Evolutionary conservation across 1,140 invertebrate genomes (phyloP).

Genomic region (Drosophila orosa): DNA sequence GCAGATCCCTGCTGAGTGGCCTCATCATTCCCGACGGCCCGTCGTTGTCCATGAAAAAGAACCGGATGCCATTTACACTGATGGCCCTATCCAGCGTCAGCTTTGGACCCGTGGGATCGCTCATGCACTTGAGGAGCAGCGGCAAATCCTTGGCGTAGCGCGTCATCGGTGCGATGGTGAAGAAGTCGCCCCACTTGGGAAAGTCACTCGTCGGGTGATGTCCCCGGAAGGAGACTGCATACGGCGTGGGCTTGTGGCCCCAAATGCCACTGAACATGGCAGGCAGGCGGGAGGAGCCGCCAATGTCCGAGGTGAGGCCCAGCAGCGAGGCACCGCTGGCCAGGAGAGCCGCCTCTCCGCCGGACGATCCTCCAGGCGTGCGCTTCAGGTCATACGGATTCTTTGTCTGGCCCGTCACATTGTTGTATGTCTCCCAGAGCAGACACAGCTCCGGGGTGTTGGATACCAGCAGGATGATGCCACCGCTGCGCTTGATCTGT

Average conservation of each 20-base stretch:
- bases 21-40: constrained; percentile 87
- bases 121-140: constrained; percentile 89
- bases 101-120: constrained; percentile 85
- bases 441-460: constrained; percentile 97
- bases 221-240: constrained; percentile 86
- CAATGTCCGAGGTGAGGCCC: constrained; percentile 93
- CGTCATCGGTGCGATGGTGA: constrained; percentile 91
- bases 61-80: constrained; percentile 87
- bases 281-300: constrained; percentile 93
- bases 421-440: constrained; percentile 95
- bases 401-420: constrained; percentile 92
- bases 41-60: constrained; percentile 92
- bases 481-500: constrained; percentile 90
- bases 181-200: constrained; percentile 86
- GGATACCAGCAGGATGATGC: constrained; percentile 92
- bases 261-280: constrained; percentile 94
- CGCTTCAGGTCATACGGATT: constrained; percentile 94
- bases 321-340: constrained; percentile 90
- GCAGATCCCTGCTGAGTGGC: constrained; percentile 88
- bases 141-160: constrained; percentile 93
- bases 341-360: constrained; percentile 90
- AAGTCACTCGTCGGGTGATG: constrained; percentile 86
- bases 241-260: constrained; percentile 91
- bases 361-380: constrained; percentile 91
- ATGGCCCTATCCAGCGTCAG: constrained; percentile 88